Evolutionary conservation across 2,888 invertebrate genomes (phyloP), one percentile per base, ranked within the genome.

Genomic region (Pachliopta kotzebuea): DNA sequence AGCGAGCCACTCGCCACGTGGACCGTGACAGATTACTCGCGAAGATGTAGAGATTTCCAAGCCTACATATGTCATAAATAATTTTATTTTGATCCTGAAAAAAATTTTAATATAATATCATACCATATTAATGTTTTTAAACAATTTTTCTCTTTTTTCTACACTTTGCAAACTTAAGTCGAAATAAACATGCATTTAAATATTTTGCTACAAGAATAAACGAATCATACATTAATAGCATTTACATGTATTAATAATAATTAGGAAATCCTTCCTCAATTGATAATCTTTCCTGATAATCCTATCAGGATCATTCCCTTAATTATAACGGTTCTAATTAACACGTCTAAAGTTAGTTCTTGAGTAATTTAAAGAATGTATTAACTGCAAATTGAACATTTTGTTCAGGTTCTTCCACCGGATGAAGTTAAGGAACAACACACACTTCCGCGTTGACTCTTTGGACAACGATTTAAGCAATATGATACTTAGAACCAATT

Each of bases 351-450:
- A 14, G 14, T 14, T 37, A 37, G 37, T 11, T 37, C 37, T 11
- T 14, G 14, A 37, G 2, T 37, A 37, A 11, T 14, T 37, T 37
- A 14, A 37, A 11, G 11, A 37, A 14, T 37, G 11, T 11, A 11
- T 11, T 9, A 31, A 37, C 14, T 14, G 4, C 11, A 2, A 14
- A 37, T 37, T 37, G 4, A 37, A 45, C n/a, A 18, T 45, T 26
- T 26, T 50, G 54, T 45, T 14, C 69, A 89, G 90, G 26, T 88
- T 88, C 70, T 88, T 90, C 73, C 84, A 87, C 62, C 87, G 90
- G 23, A 76, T 89, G 79, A 88, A 87, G 65, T 81, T 90, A 0
- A 85, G 88, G 0, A 87, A 88, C 76, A 70, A 80, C 67, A 90
- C 89, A 0, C 31, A 59, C 7, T 90, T 89, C 74, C 76, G 70